Base-by-base conservation (phyloP, 2,888 invertebrate genomes). In the Chrysomela aeneicollis region DNA sequence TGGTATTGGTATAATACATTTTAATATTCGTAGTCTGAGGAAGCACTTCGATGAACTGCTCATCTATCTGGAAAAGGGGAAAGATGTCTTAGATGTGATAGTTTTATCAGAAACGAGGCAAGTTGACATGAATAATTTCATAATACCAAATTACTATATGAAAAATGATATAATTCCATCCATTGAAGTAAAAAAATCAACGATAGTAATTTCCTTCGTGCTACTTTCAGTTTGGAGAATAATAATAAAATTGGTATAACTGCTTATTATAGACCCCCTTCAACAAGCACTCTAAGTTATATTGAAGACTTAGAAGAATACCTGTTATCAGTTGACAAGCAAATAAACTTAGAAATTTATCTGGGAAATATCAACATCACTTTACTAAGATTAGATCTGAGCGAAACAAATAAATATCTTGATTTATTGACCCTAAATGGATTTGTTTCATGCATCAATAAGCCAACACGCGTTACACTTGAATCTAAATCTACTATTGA, bases 81-180 rank as follows among this genome's bases (percentile, higher is more conserved):
- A 42, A 19, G 42, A 55, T 42, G 19, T 37, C 19, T 55, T 55
- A 55, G 55, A 55, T 42, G 42, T 55, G 35, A 55, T 55, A 42
- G 42, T 55, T 42, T 55, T 55, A 55, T 55, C 55, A 19, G 55
- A 55, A 55, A 55, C 55, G 42, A 32, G 55, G 55, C 42, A 42
- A 42, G 22, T 19, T 21, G 55, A 55, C 18, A 5, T 55, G 22
- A 37, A 19, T 42, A n/a, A 55, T 32, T 55, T 42, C 42, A 18
- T 21, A 15, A 55, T 55, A 42, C 55, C 55, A 42, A 55, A 55
- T 22, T 55, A 55, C 22, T 51, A 51, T 21, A 51, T 51, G n/a
- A 51, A 51, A 22, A 21, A 51, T 21, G 26, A 21, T 21, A 51
- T 55, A 19, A 42, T 18, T 18, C 49, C 49, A 18, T 35, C 54